Base-by-base conservation (phyloP, 2,888 invertebrate species). In the Plebejus melissa region DNA sequence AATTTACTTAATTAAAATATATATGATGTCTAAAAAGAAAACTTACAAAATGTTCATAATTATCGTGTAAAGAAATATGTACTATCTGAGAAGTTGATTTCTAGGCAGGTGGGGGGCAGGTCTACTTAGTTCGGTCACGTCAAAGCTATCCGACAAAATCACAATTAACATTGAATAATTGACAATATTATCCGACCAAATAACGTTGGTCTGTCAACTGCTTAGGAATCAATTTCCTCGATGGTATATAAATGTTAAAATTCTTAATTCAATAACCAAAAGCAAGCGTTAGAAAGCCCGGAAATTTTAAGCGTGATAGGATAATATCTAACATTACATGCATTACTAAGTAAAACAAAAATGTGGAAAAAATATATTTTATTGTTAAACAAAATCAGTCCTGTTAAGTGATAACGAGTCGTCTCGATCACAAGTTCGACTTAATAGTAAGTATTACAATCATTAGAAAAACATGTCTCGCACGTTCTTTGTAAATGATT, bases 351-450 rank as follows among this genome's bases (percentile, higher is more conserved):
- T 90, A 89, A 93, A 93, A 93, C 92, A 88, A 82, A 81, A 83
- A 80, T 88, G 85, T 85, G 86, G 84, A 88, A 90, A 90, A 90
- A 90, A 60, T 75, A 75, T 46, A 84, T 83, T 93, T 93, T 92
- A 91, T 91, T 91, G 88, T 90, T 90, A 90, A 88, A 86, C 86
- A 88, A 87, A 92, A 93, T 93, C 93, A 93, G 93, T 93, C 90
- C 90, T 90, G 89, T 90, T 90, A 88, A 85, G 87, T 89, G 89
- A 88, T 88, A 88, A 87, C 86, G 89, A 88, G 88, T 87, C 86
- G 85, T 87, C 87, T 89, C 87, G 87, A 87, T 88, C 88, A 88
- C 88, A 86, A 86, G 84, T 82, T 84, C 83, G 85, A 85, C 84
- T 85, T 87, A 86, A 84, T 84, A 87, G 87, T 88, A 87, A 89